A percentile compares a stretch with the other conserved stretches of the same genome.
phyloP scores from a whole-genome alignment of 1,140 invertebrate species.

The Bathynomus jamesi region DNA sequence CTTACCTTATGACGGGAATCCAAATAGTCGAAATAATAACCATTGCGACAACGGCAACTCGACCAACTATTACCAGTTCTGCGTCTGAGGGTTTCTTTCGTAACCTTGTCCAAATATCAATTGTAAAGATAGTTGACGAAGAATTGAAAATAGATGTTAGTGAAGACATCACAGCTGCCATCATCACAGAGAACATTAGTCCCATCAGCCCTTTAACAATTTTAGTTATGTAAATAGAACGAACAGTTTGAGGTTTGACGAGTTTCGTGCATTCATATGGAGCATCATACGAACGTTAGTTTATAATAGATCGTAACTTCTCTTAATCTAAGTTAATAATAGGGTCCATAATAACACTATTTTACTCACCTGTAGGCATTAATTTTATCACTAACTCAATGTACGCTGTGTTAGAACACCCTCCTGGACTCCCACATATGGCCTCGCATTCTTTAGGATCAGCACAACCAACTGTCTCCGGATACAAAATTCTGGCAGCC shows the following conservation, averaged over 20 bases:
- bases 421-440: conserved; percentile 42
- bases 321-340: no score
- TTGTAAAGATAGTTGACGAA: no score
- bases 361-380: conserved; percentile 45
- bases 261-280: no score
- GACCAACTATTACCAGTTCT: conserved; percentile 14
- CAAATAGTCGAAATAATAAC: conserved; percentile 49
- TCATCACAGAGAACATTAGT: conserved; percentile 51
- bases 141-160: conserved; percentile 53
- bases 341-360: no score
- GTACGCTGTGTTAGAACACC: conserved; percentile 52
- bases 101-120: conserved; percentile 46
- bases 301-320: no score
- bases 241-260: no score
- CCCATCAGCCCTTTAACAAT: conserved; percentile 46
- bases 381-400: conserved; percentile 48
- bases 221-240: no score
- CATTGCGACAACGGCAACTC: conserved; percentile 44
- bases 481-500: conserved; percentile 49
- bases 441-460: conserved; percentile 44
- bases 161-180: conserved; percentile 51
- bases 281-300: no score
- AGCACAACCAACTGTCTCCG: conserved; percentile 47
- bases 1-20: conserved; percentile 49
- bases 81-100: no score